A percentile compares a stretch with the other conserved stretches of the same genome.
These are phyloP conservation scores for Chloromyia formosa DNA, from an alignment of 2,888 invertebrate genomes.

Conservation along the genomic window DNA sequence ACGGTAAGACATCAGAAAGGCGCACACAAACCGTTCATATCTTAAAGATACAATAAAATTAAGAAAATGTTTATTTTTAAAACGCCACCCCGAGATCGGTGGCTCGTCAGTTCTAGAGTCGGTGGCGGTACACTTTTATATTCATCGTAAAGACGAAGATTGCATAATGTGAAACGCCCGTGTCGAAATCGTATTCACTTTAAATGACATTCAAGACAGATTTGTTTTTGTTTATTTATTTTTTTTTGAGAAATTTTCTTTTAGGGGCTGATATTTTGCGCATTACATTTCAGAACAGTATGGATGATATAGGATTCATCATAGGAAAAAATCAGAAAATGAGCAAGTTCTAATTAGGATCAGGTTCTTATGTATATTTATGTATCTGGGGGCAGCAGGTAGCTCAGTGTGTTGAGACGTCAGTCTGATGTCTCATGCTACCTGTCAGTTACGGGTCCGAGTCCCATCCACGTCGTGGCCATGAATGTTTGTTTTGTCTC, in stretches of 20 bases:
- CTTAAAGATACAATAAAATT: constrained; percentile 1
- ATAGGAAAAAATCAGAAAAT: too few relatives aligned
- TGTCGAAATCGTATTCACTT: constrained; percentile 35
- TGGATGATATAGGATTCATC: too few relatives aligned
- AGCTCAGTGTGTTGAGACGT: too few relatives aligned
- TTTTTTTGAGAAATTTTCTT: background rate
- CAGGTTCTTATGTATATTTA: too few relatives aligned
- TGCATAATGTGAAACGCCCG: constrained; percentile 36
- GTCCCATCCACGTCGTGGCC: too few relatives aligned
- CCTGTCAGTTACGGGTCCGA: too few relatives aligned
- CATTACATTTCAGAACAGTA: background rate
- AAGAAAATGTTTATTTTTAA: constrained; percentile 34
- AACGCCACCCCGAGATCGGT: constrained; percentile 20
- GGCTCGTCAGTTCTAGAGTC: constrained; percentile 2
- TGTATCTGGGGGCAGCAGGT: too few relatives aligned
- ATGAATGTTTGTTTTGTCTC: too few relatives aligned
- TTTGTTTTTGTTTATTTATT: constrained; percentile 1
- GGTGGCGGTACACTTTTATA: constrained; percentile 26
- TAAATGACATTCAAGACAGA: constrained; percentile 38
- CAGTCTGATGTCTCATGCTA: too few relatives aligned
- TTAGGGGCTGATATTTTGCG: background rate
- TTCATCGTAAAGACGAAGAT: constrained; percentile 24
- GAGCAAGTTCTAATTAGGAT: too few relatives aligned
- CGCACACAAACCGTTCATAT: too few relatives aligned
- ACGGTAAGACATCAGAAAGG: background rate